A percentile compares a stretch with the other conserved stretches of the same genome.
These are phyloP conservation scores for Zaprionus taronus DNA, from an alignment of 1,140 invertebrate species.

Conservation along the genomic window DNA sequence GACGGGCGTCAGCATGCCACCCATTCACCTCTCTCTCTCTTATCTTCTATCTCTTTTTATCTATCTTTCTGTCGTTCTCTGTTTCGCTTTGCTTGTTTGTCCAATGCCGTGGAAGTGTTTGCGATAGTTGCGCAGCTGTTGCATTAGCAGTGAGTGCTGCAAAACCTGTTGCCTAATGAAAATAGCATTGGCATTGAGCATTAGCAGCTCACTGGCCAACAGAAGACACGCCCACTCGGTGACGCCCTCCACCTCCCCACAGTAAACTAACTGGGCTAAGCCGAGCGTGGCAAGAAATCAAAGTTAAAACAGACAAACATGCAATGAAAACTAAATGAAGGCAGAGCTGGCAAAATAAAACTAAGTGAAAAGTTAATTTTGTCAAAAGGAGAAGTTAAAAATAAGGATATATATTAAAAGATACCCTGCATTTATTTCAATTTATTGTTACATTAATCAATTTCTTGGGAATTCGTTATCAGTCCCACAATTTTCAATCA, in stretches of 20 bases:
- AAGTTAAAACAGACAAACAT: slow-evolving; percentile 72
- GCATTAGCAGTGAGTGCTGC: slow-evolving; percentile 49
- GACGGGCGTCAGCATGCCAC: slow-evolving; percentile 44
- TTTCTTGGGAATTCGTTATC: neutral
- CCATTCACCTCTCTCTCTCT: neutral
- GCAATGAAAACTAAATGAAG: slow-evolving; percentile 76
- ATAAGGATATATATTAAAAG: neutral
- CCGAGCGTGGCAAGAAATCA: slow-evolving; percentile 62
- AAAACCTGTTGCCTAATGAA: slow-evolving; percentile 77
- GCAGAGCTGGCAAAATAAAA: slow-evolving; percentile 56
- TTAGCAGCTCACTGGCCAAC: slow-evolving; percentile 32
- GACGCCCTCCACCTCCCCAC: neutral
- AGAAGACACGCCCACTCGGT: neutral
- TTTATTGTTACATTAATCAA: too few relatives aligned
- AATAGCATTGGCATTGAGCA: slow-evolving; percentile 50
- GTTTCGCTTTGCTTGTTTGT: neutral
- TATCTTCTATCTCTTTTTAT: neutral
- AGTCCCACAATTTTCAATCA: neutral
- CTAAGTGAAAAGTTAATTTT: slow-evolving; percentile 25
- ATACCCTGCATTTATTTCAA: neutral
- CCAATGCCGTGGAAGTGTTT: slow-evolving; percentile 42
- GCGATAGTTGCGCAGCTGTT: slow-evolving; percentile 61
- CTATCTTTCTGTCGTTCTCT: neutral
- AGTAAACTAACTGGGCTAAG: slow-evolving; percentile 14
- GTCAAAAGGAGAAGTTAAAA: neutral